A percentile compares a stretch with the other conserved stretches of the same genome.
Conservation (phyloP, 2,888 invertebrate genomes). For the Tineola bisselliella region DNA sequence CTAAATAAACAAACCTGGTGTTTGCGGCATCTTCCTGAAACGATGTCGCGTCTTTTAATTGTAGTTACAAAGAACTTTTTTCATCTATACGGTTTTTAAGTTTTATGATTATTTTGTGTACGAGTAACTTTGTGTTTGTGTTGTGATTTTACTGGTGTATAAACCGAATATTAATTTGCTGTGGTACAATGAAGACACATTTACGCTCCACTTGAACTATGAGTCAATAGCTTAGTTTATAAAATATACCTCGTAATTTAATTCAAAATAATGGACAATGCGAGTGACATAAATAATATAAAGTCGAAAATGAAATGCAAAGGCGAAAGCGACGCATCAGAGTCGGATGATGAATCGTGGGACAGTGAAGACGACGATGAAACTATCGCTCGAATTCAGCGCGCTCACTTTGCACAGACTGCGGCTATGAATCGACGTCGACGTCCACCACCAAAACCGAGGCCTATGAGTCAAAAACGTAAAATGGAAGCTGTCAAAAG, state of each 20-base stretch:
- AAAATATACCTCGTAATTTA: neutral
- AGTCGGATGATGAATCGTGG: constrained; percentile 46
- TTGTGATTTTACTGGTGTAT: neutral
- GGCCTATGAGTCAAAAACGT: constrained; percentile 58
- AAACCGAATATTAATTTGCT: neutral
- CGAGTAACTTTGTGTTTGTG: neutral
- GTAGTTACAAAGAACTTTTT: constrained; percentile 44
- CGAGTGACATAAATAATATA: neutral
- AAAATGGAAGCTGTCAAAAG: constrained; percentile 63
- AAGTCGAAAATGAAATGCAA: constrained; percentile 38
- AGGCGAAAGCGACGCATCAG: constrained; percentile 32
- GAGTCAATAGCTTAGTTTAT: constrained; percentile 1
- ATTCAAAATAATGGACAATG: constrained; percentile 11
- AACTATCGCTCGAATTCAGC: constrained; percentile 57
- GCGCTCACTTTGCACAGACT: constrained; percentile 56
- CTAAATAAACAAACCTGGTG: constrained; percentile 34
- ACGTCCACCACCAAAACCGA: constrained; percentile 40
- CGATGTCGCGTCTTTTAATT: constrained; percentile 45
- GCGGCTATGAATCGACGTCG: constrained; percentile 53
- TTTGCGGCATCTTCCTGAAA: constrained; percentile 44
- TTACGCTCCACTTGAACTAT: constrained; percentile 8
- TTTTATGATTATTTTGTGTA: neutral
- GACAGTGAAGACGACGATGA: constrained; percentile 61
- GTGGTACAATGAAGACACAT: neutral
- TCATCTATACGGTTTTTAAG: neutral